phyloP scores from a whole-genome alignment of 2,113 vertebrate genomes.

The Alces alces region DNA sequence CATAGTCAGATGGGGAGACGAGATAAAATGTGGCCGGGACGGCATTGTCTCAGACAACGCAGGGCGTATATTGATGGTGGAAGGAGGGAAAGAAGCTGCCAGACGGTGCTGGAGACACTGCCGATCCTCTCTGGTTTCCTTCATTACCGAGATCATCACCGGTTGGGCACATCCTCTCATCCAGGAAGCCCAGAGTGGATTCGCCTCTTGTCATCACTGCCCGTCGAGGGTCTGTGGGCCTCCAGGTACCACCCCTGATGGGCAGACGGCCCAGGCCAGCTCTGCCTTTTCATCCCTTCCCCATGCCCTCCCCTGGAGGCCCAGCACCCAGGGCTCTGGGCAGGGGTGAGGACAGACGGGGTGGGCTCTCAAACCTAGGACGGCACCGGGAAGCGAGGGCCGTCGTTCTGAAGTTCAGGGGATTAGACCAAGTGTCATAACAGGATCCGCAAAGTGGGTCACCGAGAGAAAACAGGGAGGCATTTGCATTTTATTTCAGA shows the following conservation, averaged over 20 bases:
- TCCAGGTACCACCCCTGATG: rapidly evolving
- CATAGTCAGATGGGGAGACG: not conserved
- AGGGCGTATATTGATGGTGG: rapidly evolving
- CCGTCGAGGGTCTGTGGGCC: not conserved
- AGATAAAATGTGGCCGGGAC: rapidly evolving
- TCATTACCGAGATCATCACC: rapidly evolving
- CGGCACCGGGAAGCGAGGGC: not conserved
- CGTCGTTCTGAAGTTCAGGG: not conserved
- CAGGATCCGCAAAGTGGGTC: not conserved
- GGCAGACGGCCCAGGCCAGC: rapidly evolving
- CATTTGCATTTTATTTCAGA: not conserved
- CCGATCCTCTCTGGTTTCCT: not conserved
- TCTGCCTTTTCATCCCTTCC: not conserved
- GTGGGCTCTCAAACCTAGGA: not conserved
- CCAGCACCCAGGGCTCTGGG: rapidly evolving
- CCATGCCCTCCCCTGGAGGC: rapidly evolving
- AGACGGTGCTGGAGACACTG: not conserved
- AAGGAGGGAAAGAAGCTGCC: not conserved
- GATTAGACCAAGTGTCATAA: not conserved
- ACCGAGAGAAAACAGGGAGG: not conserved
- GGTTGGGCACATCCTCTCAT: not conserved
- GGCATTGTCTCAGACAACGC: rapidly evolving
- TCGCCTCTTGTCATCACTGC: not conserved
- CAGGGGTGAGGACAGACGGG: rapidly evolving
- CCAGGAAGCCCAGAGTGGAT: rapidly evolving